phyloP scores from a whole-genome alignment of 2,888 invertebrate genomes.

The Brachyopa scutellaris region DNA sequence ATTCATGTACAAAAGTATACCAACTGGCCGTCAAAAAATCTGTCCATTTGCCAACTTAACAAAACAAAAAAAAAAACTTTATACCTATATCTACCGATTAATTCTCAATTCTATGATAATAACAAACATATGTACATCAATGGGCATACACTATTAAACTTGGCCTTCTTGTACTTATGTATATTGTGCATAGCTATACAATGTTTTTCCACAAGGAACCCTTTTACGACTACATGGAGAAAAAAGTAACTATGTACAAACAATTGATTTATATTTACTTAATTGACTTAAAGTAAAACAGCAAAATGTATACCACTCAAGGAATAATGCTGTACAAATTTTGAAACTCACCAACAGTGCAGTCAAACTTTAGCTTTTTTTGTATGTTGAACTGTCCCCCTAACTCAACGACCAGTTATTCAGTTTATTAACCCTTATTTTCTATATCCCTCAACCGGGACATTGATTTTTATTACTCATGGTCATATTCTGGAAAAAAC shows the following conservation, averaged over 20 bases:
- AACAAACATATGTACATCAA: background rate
- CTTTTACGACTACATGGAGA: background rate
- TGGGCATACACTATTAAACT: background rate
- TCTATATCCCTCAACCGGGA: background rate
- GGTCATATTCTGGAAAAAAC: background rate
- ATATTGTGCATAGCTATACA: conserved; percentile 27
- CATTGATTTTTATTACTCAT: conserved; percentile 22
- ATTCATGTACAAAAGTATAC: background rate
- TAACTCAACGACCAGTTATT: background rate
- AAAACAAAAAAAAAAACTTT: background rate
- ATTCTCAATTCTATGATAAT: conserved; percentile 36
- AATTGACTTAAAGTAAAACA: background rate
- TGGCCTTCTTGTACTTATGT: conserved; percentile 36
- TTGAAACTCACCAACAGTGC: background rate
- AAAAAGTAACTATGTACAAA: background rate
- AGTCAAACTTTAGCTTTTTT: conserved; percentile 8
- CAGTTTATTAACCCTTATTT: conserved; percentile 39
- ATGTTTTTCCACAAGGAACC: conserved; percentile 4
- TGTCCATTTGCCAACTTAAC: background rate
- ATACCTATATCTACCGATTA: conserved; percentile 15
- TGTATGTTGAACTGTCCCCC: background rate
- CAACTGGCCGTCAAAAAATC: background rate
- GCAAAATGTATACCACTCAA: background rate
- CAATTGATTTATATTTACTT: background rate
- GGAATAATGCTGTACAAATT: background rate